Conservation (phyloP, 2,113 vertebrate species). For the Tetraodon nigroviridis region DNA sequence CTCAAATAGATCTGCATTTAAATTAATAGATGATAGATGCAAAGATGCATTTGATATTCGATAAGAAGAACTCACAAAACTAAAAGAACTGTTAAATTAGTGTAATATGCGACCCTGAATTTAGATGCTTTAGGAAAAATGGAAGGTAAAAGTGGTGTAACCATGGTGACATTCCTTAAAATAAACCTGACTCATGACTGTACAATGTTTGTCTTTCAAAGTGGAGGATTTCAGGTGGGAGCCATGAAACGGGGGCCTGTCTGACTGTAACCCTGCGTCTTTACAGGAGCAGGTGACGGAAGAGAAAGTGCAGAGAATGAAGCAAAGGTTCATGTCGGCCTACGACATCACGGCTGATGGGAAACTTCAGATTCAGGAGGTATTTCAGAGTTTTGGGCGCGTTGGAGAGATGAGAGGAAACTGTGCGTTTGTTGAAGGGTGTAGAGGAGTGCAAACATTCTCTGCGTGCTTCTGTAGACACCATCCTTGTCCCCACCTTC, state of each 20-base stretch:
- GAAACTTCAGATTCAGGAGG: conserved; percentile 87
- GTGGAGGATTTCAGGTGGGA: background rate
- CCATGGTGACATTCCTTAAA: conserved; percentile 50
- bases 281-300: conserved; percentile 77
- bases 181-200: conserved; percentile 31
- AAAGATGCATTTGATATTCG: too few species aligned
- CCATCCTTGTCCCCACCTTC: background rate
- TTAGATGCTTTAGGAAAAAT: background rate
- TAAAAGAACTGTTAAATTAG: too few species aligned
- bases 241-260: background rate
- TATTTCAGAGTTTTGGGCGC: conserved; percentile 34
- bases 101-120: background rate
- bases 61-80: too few species aligned
- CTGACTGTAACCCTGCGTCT: conserved; percentile 5
- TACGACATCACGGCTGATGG: conserved; percentile 78
- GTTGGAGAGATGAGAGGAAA: too few species aligned
- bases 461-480: background rate
- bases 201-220: background rate
- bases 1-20: too few species aligned
- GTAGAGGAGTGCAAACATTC: too few species aligned
- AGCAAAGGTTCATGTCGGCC: conserved; percentile 80
- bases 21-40: too few species aligned
- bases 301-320: conserved; percentile 77
- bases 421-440: too few species aligned
- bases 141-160: conserved; percentile 13